Conservation (phyloP, 2,113 vertebrate genomes). For the Corythaixoides concolor region DNA sequence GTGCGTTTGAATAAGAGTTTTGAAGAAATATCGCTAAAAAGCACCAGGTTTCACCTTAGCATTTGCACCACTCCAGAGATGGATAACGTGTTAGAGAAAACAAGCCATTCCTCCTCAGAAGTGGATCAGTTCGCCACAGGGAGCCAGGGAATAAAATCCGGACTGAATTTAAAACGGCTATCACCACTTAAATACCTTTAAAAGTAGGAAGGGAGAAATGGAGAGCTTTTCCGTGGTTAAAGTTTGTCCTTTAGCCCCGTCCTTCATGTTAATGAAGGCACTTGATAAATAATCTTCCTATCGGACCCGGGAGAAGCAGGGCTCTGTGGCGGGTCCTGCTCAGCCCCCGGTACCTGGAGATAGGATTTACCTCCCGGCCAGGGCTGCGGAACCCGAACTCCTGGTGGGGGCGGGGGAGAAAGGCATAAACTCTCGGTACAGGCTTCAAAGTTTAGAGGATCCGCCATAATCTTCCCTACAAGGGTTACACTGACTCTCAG, state of each 20-base stretch:
- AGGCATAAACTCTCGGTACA: not conserved
- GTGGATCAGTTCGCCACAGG: constrained; percentile 49
- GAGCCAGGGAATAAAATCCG: constrained; percentile 44
- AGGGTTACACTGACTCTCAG: not conserved
- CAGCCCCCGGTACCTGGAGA: not conserved
- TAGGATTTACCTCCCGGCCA: not conserved
- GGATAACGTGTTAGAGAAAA: constrained; percentile 55
- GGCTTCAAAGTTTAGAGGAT: not conserved
- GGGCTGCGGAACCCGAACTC: not conserved
- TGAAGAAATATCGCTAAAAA: constrained; percentile 53
- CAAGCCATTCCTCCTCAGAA: constrained; percentile 52
- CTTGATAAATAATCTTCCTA: not conserved
- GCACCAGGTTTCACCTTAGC: constrained; percentile 39
- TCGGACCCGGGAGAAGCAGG: not conserved
- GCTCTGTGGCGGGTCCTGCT: not conserved
- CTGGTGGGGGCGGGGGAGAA: not conserved
- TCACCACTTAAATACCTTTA: constrained; percentile 10
- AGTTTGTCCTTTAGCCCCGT: constrained; percentile 3
- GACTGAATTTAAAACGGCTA: constrained; percentile 39
- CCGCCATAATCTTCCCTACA: not conserved
- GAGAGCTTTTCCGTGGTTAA: not conserved
- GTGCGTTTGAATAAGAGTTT: constrained; percentile 1
- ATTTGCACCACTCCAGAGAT: constrained; percentile 44
- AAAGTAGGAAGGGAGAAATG: constrained; percentile 1
- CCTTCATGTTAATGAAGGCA: not conserved